Conservation (phyloP, 2,888 invertebrate genomes). For the Tetropium fuscum region DNA sequence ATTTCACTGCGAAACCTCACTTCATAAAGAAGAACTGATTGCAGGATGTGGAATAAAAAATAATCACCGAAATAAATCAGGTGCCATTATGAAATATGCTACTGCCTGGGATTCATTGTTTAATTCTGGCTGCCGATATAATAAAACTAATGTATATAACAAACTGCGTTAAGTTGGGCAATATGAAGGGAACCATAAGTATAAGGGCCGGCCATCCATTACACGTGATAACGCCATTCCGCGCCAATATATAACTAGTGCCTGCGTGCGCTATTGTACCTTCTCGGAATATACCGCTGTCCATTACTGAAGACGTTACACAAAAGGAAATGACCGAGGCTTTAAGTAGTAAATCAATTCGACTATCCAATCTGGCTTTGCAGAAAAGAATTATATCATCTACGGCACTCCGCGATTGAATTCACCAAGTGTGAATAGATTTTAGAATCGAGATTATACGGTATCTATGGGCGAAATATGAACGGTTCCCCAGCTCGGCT, state of each 20-base stretch:
- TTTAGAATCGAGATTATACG: conserved; percentile 46
- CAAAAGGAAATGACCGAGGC: conserved; percentile 61
- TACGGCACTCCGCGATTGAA: conserved; percentile 49
- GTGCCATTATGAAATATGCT: not conserved
- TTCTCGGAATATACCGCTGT: conserved; percentile 51
- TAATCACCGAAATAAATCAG: too few relatives aligned
- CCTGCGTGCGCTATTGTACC: conserved; percentile 51
- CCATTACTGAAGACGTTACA: conserved; percentile 60
- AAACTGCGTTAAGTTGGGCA: conserved; percentile 34
- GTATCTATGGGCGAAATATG: conserved; percentile 40
- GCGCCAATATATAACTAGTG: conserved; percentile 43
- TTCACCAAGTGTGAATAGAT: conserved; percentile 52
- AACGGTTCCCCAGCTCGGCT: conserved; percentile 7
- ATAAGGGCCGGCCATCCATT: conserved; percentile 44
- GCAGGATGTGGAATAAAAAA: too few relatives aligned
- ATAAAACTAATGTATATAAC: conserved; percentile 11
- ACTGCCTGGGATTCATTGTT: not conserved
- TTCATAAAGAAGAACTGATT: too few relatives aligned
- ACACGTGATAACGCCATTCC: conserved; percentile 45
- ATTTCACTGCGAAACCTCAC: too few relatives aligned
- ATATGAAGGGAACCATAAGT: conserved; percentile 35
- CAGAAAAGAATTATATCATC: conserved; percentile 43
- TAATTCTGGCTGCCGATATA: conserved; percentile 8
- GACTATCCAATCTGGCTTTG: conserved; percentile 50
- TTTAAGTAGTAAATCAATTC: conserved; percentile 60